Evolutionary conservation across 2,113 vertebrate genomes (phyloP), one percentile per base, ranked within the genome.

Genomic region (Macaca mulatta): DNA sequence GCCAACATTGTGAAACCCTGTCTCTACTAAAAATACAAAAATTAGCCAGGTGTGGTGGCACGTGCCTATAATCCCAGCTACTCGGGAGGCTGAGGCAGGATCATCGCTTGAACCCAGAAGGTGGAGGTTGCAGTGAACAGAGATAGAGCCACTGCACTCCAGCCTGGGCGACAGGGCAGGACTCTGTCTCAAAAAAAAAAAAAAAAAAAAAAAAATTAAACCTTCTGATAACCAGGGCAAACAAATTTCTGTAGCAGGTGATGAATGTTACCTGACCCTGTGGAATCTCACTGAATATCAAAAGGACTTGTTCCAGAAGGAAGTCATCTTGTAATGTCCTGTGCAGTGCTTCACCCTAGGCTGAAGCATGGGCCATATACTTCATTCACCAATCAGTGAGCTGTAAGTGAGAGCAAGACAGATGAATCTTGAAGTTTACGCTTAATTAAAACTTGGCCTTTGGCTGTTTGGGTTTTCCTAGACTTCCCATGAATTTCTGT

Each of bases 401-500:
- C 50, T 70, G 2, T 22, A 61, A 10, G 8, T 67, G 12, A 27
- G 32, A 88, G 23, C 38, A 9, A 67, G 72, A 27, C 83, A 52
- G 85, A 86, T 27, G 78, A 38, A 81, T 69, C 77, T 78, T 88
- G 14, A 64, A 81, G 79, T 48, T 70, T 18, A 48, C 9, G 57
- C 32, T 55, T 85, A 6, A 69, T 93, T 88, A n/a, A 67, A 90
- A 93, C n/a, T 79, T 81, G 87, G 64, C 80, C 80, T 93, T 81
- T 77, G 67, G 55, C 84, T 93, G 23, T 40, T 38, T 61, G 81
- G 50, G 27, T 32, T 50, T 87, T 81, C 69, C 57, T 87, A 81
- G 80, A 77, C 48, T 80, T 85, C 61, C 59, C 27, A 18, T 67
- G 84, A 59, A 38, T 92, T 55, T 94, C 38, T 45, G 50, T 84